Evolutionary conservation across 2,113 vertebrate genomes (phyloP), one percentile per base, ranked within the genome.

Genomic region (Leptobrachium ailaonicum): DNA sequence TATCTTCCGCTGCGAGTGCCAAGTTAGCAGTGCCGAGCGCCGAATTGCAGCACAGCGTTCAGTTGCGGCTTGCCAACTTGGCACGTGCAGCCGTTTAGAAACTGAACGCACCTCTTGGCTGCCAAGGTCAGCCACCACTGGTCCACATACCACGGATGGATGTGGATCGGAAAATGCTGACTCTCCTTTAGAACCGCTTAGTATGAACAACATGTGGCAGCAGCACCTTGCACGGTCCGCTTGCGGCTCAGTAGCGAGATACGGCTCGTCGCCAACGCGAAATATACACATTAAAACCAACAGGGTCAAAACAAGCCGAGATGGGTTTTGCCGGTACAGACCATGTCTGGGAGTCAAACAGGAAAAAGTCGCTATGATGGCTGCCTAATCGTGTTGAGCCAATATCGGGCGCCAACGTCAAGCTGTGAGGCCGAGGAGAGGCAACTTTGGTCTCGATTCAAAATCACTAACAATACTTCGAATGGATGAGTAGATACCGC

Each of bases 371-470:
- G 20, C 20, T 32, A 32, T 32, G 41, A 53, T n/a, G 47, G 74
- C 20, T 32, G 13, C 12, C 40, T 56, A 43, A 41, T 68, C 56
- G 64, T 64, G 32, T 58, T 66, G 32, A 43, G 41, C 43, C 20
- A 42, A 42, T 64, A 12, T 7, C 8, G 4, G 84, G 80, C 82
- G 77, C 71, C 71, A 80, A 41, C 66, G 70, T 74, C 41, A 76
- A 82, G 85, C 43, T 0, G 4, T 14, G 86, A 5, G 84, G 76
- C 44, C 56, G 85, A 88, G 83, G 82, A 87, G 85, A 85, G 88
- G 88, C 87, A 88, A 85, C 86, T 85, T 87, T 86, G 88, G 88
- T 87, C 80, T 83, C 41, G 64, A 64, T 78, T 82, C 3, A 56
- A 32, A 32, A 41, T 20, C 11, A 41, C 3, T 67, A 75, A 41